phyloP scores from a whole-genome alignment of 2,797 vertebrate genomes.

The Poecile montanus region DNA sequence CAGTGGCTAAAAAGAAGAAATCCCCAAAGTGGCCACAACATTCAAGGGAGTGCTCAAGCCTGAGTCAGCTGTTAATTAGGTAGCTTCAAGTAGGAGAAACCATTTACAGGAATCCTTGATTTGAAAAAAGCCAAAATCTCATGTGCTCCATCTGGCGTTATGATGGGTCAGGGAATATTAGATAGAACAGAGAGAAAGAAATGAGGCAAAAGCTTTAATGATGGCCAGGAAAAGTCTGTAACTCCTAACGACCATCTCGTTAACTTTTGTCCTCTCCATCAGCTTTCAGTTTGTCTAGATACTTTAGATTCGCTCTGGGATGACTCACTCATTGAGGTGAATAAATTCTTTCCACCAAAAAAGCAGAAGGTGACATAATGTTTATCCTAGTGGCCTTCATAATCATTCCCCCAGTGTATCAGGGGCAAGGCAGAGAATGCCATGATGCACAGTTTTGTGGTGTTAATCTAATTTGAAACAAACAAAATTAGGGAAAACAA shows the following conservation, averaged over 20 bases:
- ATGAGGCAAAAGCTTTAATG: background rate
- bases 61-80: conserved; percentile 38
- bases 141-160: background rate
- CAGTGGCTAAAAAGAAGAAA: conserved; percentile 38
- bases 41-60: conserved; percentile 4
- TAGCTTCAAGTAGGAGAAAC: background rate
- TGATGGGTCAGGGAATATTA: background rate
- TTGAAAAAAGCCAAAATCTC: background rate
- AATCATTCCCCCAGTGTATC: background rate
- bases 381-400: background rate
- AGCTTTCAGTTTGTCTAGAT: background rate
- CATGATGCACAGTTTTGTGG: background rate
- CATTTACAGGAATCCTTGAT: background rate
- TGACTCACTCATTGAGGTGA: background rate
- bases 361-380: background rate
- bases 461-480: background rate
- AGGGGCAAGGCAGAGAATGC: background rate
- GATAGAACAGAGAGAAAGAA: background rate
- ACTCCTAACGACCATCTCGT: background rate
- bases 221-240: background rate
- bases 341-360: background rate
- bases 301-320: background rate
- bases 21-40: background rate
- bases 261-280: background rate
- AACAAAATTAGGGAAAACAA: background rate